Conservation (phyloP, 2,113 vertebrate species). For the Menura novaehollandiae region DNA sequence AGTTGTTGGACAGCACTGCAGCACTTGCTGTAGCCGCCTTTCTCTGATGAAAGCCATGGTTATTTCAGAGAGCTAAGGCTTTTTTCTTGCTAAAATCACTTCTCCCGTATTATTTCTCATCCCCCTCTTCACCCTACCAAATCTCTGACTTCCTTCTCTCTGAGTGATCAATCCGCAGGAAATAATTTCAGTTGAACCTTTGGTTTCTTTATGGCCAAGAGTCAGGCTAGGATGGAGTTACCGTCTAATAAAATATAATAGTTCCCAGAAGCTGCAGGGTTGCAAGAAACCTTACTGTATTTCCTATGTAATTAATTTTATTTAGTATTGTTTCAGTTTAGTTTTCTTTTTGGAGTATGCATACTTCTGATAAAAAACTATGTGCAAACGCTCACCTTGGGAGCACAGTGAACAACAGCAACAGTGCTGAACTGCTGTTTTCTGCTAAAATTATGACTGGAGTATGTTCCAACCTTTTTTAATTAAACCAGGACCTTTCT, state of each 20-base stretch:
- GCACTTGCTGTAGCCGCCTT: neutral
- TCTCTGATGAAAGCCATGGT: neutral
- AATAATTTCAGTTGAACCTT: neutral
- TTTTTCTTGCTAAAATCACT: neutral
- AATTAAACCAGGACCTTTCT: neutral
- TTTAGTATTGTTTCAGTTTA: neutral
- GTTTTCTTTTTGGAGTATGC: neutral
- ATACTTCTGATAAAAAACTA: neutral
- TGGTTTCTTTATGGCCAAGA: neutral
- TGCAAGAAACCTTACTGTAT: neutral
- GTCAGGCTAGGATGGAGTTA: neutral
- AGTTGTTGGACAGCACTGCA: neutral
- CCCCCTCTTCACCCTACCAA: neutral
- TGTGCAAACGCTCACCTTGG: neutral
- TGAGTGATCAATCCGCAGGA: neutral
- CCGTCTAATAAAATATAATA: neutral
- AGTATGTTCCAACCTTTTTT: neutral
- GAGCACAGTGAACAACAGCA: neutral
- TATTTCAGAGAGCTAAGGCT: neutral
- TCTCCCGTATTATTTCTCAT: neutral
- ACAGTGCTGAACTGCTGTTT: neutral
- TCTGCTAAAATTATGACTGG: neutral
- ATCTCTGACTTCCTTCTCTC: neutral
- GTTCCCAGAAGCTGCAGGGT: neutral
- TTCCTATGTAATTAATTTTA: neutral